Percentiles rank a stretch among this genome's conserved stretches.
phyloP scores from a whole-genome alignment of 1,140 invertebrate genomes.

The Varroa destructor region DNA sequence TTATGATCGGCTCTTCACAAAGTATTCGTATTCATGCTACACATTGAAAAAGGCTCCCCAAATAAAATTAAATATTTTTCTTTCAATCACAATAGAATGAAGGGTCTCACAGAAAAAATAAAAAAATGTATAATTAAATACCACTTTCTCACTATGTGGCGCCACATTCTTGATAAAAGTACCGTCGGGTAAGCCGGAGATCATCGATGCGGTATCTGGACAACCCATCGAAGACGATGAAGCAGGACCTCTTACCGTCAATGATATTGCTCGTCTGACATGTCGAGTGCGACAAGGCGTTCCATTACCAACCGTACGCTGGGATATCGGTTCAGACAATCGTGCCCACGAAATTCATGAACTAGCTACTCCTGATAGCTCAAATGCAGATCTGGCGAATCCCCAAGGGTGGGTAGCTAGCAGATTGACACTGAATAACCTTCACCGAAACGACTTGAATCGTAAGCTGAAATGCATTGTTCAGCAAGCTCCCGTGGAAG shows the following conservation, averaged over 20 bases:
- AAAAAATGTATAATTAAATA: no score
- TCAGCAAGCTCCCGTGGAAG: slow-evolving; percentile 7
- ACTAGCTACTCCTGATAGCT: no score
- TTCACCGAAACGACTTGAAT: not conserved
- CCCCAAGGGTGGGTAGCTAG: not conserved
- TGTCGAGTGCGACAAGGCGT: slow-evolving; percentile 13
- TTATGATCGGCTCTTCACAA: no score
- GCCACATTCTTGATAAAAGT: not conserved
- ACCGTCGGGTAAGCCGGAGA: slow-evolving; percentile 5
- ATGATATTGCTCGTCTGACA: slow-evolving; percentile 7
- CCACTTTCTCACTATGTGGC: no score
- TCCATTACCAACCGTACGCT: slow-evolving; percentile 1
- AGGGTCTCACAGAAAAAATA: no score
- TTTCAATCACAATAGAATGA: no score
- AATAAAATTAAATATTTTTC: no score
- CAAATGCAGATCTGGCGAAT: no score
- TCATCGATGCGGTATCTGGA: slow-evolving; percentile 20
- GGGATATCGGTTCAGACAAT: not conserved
- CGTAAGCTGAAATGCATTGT: slow-evolving; percentile 15
- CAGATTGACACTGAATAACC: not conserved
- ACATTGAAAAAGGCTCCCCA: no score
- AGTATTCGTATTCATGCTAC: no score
- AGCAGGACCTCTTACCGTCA: not conserved
- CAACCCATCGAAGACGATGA: not conserved
- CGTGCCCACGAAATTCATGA: no score